Conservation (phyloP, 2,113 vertebrate genomes). For the Xenopus laevis region DNA sequence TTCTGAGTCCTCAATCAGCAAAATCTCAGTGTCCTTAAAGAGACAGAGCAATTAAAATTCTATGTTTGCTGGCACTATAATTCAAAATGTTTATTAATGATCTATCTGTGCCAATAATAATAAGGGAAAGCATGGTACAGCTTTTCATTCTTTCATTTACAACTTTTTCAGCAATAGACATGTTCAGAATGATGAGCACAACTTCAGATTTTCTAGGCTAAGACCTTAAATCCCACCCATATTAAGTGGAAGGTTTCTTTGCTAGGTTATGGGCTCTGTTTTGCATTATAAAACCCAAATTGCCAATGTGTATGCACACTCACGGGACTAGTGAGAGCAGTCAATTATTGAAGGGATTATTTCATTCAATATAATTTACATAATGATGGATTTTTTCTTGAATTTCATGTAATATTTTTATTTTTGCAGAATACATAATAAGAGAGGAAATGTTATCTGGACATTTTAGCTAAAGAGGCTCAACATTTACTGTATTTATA, state of each 20-base stretch:
- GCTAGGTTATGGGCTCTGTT: slow-evolving; percentile 12
- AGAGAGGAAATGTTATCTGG: no score
- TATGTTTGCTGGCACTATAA: not conserved
- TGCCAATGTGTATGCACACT: slow-evolving; percentile 11
- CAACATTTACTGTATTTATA: no score
- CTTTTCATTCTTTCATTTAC: not conserved
- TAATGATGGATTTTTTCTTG: no score
- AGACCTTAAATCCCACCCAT: slow-evolving; percentile 16
- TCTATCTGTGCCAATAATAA: slow-evolving; percentile 12
- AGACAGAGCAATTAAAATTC: no score
- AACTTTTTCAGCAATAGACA: not conserved
- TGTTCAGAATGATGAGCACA: slow-evolving; percentile 6
- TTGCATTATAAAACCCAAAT: slow-evolving; percentile 33
- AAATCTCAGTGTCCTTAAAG: no score
- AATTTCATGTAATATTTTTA: no score
- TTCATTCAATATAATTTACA: no score
- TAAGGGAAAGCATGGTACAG: slow-evolving; percentile 1
- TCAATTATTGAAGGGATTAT: no score
- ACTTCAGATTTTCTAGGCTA: slow-evolving; percentile 5
- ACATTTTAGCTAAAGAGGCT: no score
- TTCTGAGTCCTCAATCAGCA: no score
- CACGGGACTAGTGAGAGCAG: not conserved
- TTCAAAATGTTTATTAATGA: slow-evolving; percentile 35
- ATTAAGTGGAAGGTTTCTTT: not conserved
- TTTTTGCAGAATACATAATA: no score